Evolutionary conservation across 2,113 vertebrate species (phyloP).

Genomic region (Tympanuchus pallidicinctus): DNA sequence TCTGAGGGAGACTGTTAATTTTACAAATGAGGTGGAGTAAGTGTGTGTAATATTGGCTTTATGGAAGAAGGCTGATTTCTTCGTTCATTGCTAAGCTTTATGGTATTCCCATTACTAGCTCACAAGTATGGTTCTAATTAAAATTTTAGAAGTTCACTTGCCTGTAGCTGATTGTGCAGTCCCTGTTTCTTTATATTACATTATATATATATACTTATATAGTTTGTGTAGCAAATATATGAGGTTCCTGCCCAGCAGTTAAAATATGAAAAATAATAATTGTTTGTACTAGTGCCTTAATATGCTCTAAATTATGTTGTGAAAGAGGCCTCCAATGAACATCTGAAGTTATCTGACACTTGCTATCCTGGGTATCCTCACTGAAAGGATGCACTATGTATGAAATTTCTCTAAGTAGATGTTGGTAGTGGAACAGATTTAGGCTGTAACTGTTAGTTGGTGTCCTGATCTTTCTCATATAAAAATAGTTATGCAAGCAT

Average conservation of each 20-base stretch:
- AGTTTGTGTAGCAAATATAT: not conserved
- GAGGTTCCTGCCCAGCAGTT: not conserved
- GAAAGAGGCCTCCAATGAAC: not conserved
- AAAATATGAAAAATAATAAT: not conserved
- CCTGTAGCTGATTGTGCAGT: not conserved
- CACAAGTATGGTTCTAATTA: conserved; percentile 3
- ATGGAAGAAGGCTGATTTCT: not conserved
- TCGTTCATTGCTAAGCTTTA: not conserved
- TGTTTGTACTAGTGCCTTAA: not conserved
- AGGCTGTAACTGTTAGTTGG: not conserved
- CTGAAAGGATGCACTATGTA: not conserved
- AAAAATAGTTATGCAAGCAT: not conserved
- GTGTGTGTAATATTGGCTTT: conserved; percentile 1
- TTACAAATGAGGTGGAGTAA: conserved; percentile 42
- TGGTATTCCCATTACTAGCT: not conserved
- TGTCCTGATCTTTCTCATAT: not conserved
- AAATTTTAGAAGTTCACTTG: conserved; percentile 10
- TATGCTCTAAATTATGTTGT: not conserved
- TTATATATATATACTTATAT: not conserved
- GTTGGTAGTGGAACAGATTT: not conserved
- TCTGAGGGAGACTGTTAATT: conserved; percentile 41
- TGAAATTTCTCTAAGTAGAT: not conserved
- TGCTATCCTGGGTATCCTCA: not conserved
- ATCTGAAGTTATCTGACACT: not conserved
- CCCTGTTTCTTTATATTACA: not conserved